Evolutionary conservation across 2,113 vertebrate species (phyloP).

Genomic region (Hipposideros armiger): DNA sequence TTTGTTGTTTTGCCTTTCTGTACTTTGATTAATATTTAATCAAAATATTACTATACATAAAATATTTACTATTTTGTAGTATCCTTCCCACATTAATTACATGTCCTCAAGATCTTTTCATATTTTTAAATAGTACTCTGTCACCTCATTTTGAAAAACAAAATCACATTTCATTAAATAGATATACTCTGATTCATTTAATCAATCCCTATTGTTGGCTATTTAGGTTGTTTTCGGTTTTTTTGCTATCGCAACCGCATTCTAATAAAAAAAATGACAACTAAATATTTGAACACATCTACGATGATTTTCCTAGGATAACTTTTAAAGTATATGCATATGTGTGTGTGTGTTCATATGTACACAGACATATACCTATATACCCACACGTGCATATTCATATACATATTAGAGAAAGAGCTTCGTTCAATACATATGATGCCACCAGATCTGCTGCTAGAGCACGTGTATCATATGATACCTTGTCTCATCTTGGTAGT

Average conservation of each 20-base stretch:
- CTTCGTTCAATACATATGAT: not conserved
- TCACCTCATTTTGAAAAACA: not conserved
- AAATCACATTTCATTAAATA: not conserved
- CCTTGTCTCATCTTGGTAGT: not conserved
- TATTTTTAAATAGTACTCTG: not conserved
- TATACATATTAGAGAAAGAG: not conserved
- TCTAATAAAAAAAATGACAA: not conserved
- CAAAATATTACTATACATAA: constrained; percentile 2
- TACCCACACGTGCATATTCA: not conserved
- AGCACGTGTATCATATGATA: rapidly evolving
- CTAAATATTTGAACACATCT: not conserved
- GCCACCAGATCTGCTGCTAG: rapidly evolving
- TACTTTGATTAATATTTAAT: not conserved
- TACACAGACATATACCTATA: not conserved
- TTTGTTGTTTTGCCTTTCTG: not conserved
- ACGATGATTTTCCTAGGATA: not conserved
- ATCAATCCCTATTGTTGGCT: not conserved
- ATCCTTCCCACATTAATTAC: not conserved
- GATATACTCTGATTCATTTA: not conserved
- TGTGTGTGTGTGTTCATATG: not conserved
- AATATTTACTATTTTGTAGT: not conserved
- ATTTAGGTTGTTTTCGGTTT: not conserved
- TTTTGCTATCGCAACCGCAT: not conserved
- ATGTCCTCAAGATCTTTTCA: not conserved
- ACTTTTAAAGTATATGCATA: not conserved